Percentiles rank a stretch among this genome's conserved stretches.
phyloP scores from a whole-genome alignment of 2,888 invertebrate species.

The Polydrusus cervinus region DNA sequence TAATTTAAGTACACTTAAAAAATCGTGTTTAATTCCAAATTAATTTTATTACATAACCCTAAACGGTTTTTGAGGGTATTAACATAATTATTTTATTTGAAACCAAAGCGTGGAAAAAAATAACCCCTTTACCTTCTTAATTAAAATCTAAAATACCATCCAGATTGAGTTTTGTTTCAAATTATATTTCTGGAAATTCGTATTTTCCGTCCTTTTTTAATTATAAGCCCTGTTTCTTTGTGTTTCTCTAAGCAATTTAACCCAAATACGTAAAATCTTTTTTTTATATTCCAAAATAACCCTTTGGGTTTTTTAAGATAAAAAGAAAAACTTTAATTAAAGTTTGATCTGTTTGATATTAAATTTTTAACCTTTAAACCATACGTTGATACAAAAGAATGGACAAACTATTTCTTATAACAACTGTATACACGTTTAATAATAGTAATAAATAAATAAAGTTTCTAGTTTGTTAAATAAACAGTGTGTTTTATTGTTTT shows the following conservation, averaged over 20 bases:
- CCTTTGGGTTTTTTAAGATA: too few species aligned
- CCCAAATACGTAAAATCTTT: neutral
- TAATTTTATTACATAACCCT: neutral
- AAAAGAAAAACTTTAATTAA: too few species aligned
- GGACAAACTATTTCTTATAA: too few species aligned
- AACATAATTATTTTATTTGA: constrained; percentile 4
- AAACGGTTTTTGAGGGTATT: neutral
- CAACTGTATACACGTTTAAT: too few species aligned
- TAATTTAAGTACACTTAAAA: neutral
- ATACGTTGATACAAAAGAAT: too few species aligned
- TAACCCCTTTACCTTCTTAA: neutral
- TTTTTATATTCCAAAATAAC: neutral
- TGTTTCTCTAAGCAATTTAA: neutral
- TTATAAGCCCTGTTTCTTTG: neutral
- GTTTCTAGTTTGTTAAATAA: too few species aligned
- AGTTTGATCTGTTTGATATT: too few species aligned
- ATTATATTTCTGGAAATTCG: neutral
- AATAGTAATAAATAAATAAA: too few species aligned
- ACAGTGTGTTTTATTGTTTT: too few species aligned
- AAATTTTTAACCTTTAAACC: too few species aligned
- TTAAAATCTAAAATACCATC: neutral
- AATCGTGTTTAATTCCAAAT: neutral
- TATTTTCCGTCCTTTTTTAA: constrained; percentile 7
- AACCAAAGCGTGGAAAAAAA: neutral
- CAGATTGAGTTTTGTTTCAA: neutral